A percentile compares a stretch with the other conserved stretches of the same genome.
Evolutionary conservation across 2,797 vertebrate genomes (phyloP).

Genomic region (Falco naumanni): DNA sequence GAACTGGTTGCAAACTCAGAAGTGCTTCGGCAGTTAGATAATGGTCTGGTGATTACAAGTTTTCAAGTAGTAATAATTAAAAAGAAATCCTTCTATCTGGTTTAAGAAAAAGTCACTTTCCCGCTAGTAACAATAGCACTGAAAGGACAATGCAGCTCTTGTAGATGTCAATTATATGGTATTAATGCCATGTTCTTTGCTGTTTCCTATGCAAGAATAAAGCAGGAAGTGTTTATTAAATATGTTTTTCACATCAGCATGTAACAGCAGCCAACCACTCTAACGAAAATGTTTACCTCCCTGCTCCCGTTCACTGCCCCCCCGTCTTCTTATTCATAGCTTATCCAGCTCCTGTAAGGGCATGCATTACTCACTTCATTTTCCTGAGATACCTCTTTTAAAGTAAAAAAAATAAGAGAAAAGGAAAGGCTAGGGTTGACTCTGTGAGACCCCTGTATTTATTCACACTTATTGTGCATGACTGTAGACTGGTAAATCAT

Average conservation of each 20-base stretch:
- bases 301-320: slow-evolving; percentile 25
- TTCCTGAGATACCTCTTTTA: slow-evolving; percentile 82
- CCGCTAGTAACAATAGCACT: neutral
- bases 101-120: slow-evolving; percentile 4
- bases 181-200: slow-evolving; percentile 18
- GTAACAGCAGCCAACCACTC: slow-evolving; percentile 74
- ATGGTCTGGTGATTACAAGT: neutral
- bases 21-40: neutral
- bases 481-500: slow-evolving; percentile 93
- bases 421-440: slow-evolving; percentile 87
- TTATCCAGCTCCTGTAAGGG: slow-evolving; percentile 83
- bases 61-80: neutral
- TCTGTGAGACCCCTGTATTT: slow-evolving; percentile 88
- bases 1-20: neutral
- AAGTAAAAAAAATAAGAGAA: slow-evolving; percentile 80
- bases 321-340: slow-evolving; percentile 73
- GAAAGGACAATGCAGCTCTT: neutral
- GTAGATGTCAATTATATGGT: neutral
- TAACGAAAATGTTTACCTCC: slow-evolving; percentile 76
- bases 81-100: neutral
- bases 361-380: slow-evolving; percentile 84
- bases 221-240: slow-evolving; percentile 56
- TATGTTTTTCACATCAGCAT: slow-evolving; percentile 56
- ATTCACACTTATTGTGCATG: slow-evolving; percentile 93
- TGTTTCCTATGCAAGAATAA: slow-evolving; percentile 39